phyloP scores from a whole-genome alignment of 1,140 invertebrate genomes.

The Trachymyrmex septentrionalis region DNA sequence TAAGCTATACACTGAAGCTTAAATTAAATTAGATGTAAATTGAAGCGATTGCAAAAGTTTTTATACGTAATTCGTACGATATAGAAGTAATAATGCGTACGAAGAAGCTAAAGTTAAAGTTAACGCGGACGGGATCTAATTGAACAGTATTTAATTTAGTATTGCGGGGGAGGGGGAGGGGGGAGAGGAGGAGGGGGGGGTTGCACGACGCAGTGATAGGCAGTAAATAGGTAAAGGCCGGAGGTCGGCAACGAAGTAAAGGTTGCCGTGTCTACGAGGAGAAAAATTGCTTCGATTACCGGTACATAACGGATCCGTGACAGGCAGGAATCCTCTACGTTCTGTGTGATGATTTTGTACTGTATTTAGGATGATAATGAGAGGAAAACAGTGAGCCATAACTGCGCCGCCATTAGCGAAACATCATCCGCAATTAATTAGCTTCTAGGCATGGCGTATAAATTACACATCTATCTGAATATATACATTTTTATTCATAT shows the following conservation, averaged over 20 bases:
- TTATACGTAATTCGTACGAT: background rate
- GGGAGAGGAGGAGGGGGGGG: too few relatives aligned
- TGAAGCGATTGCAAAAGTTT: too few relatives aligned
- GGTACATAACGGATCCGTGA: constrained; percentile 48
- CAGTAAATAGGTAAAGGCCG: constrained; percentile 61
- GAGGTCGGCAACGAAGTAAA: constrained; percentile 54
- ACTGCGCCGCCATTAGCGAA: constrained; percentile 35
- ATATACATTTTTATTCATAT: constrained; percentile 57
- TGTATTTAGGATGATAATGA: constrained; percentile 62
- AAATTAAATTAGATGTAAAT: constrained; percentile 4
- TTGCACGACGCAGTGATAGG: constrained; percentile 21
- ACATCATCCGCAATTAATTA: constrained; percentile 57
- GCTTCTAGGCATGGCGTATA: constrained; percentile 21
- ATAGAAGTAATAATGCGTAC: background rate
- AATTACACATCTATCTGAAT: constrained; percentile 53
- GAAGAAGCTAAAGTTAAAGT: background rate
- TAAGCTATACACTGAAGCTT: background rate
- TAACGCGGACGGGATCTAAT: constrained; percentile 4
- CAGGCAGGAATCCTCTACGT: constrained; percentile 38
- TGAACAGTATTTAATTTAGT: constrained; percentile 33
- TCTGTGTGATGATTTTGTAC: constrained; percentile 53
- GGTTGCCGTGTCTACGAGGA: constrained; percentile 30
- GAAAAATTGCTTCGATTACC: constrained; percentile 57
- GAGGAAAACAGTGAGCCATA: constrained; percentile 37
- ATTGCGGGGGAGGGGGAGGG: background rate